phyloP scores from a whole-genome alignment of 2,113 vertebrate genomes.

The Anhinga rufa region DNA sequence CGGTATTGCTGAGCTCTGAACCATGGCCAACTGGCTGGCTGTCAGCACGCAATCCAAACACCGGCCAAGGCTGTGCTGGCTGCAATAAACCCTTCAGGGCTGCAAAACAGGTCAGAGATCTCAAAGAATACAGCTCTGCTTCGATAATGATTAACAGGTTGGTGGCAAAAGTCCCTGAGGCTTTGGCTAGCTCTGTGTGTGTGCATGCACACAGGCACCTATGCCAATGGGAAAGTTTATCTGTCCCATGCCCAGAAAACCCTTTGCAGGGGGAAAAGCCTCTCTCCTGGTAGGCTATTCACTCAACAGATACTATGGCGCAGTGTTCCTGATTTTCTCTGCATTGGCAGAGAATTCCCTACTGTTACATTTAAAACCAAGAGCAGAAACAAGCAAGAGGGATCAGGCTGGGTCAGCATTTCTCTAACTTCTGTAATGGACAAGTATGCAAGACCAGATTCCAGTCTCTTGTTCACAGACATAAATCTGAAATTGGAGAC shows the following conservation, averaged over 20 bases:
- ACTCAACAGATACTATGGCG: background rate
- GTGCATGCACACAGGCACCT: background rate
- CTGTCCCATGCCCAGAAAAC: conserved; percentile 39
- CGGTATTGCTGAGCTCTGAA: background rate
- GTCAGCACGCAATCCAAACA: conserved; percentile 64
- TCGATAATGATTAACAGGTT: conserved; percentile 74
- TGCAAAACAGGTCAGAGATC: conserved; percentile 66
- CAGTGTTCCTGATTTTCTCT: background rate
- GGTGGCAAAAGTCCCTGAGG: conserved; percentile 41
- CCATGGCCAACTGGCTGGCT: conserved; percentile 45
- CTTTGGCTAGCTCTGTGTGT: background rate
- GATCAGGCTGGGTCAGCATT: background rate
- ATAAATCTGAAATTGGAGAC: background rate
- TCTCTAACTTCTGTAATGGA: background rate
- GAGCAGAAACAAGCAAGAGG: background rate
- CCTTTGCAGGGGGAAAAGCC: background rate
- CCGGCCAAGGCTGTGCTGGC: conserved; percentile 58
- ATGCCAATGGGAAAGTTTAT: conserved; percentile 21
- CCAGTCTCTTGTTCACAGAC: background rate
- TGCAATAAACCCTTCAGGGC: conserved; percentile 63
- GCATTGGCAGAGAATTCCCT: background rate
- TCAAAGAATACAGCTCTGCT: conserved; percentile 28
- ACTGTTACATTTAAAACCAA: background rate
- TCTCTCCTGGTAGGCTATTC: background rate
- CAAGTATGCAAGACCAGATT: background rate